Base-by-base conservation (phyloP, 2,888 invertebrate species). In the Lasioglossum zephyrum region DNA sequence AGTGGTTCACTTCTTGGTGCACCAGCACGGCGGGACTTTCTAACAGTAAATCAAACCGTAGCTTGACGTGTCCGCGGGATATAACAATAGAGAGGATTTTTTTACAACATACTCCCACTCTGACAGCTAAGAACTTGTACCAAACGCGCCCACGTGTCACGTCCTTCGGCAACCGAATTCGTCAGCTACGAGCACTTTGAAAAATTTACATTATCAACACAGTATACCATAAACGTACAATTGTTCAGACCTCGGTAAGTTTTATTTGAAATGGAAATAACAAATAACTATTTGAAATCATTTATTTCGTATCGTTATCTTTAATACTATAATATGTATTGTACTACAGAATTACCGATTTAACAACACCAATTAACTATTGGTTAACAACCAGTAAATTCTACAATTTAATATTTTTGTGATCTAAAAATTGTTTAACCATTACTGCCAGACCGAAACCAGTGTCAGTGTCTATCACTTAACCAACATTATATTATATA, bases 51-150 rank as follows among this genome's bases (percentile, higher is more conserved):
- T 63, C 63, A 63, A 26, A 63, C 16, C 6, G 16, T 31, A 13
- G 63, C 63, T 63, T 16, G 63, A 31, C 63, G 63, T 63, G 63
- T 63, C 63, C 63, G 63, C 63, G 16, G 16, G 63, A 63, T 63
- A 63, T 63, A 63, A 63, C 63, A 63, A 63, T 63, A 63, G 63
- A 63, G 31, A 6, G 26, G 63, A 63, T 63, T 63, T 63, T 63
- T 63, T 63, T 63, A 63, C 63, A 63, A 63, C 63, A 63, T 63
- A 18, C 63, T 63, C 63, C 63, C 18, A 63, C 63, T 63, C 31
- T 63, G 31, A 63, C 31, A 63, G 31, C 63, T 63, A 63, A 63
- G 63, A 18, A 63, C 63, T 31, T 31, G 63, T 63, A 63, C 31
- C 18, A 63, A 31, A 31, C 63, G 63, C 63, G 18, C 63, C 63